phyloP scores from a whole-genome alignment of 2,888 invertebrate genomes.

The Campoplex nolae region DNA sequence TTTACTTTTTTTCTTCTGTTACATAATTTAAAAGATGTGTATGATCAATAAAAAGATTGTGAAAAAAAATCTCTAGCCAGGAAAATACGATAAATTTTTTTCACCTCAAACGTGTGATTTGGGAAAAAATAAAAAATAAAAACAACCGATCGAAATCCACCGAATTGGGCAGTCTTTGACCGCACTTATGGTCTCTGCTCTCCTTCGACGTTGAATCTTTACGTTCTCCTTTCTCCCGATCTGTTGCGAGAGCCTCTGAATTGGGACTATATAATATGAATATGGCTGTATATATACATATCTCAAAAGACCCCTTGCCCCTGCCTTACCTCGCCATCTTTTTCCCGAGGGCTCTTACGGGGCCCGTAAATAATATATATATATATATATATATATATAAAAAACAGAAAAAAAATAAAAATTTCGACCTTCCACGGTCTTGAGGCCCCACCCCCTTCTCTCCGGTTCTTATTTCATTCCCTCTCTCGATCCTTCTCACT shows the following conservation, averaged over 20 bases:
- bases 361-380: slow-evolving; percentile 64
- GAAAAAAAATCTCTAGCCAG: not conserved
- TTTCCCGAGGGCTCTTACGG: slow-evolving; percentile 36
- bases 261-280: slow-evolving; percentile 51
- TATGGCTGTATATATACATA: slow-evolving; percentile 46
- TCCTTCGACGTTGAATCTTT: slow-evolving; percentile 41
- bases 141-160: slow-evolving; percentile 40
- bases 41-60: not conserved
- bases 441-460: slow-evolving; percentile 48
- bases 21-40: not conserved
- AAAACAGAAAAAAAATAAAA: slow-evolving; percentile 62
- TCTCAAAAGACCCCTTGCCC: slow-evolving; percentile 1
- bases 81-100: no score
- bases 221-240: slow-evolving; percentile 55
- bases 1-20: not conserved
- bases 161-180: slow-evolving; percentile 38
- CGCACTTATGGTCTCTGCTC: slow-evolving; percentile 39
- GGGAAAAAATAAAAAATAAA: not conserved
- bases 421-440: slow-evolving; percentile 68
- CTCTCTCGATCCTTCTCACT: slow-evolving; percentile 20
- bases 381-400: no score
- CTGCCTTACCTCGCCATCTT: not conserved
- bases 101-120: not conserved
- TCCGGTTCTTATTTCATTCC: slow-evolving; percentile 21
- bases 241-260: slow-evolving; percentile 52